phyloP scores from a whole-genome alignment of 2,113 vertebrate species.

The Neogale vison region DNA sequence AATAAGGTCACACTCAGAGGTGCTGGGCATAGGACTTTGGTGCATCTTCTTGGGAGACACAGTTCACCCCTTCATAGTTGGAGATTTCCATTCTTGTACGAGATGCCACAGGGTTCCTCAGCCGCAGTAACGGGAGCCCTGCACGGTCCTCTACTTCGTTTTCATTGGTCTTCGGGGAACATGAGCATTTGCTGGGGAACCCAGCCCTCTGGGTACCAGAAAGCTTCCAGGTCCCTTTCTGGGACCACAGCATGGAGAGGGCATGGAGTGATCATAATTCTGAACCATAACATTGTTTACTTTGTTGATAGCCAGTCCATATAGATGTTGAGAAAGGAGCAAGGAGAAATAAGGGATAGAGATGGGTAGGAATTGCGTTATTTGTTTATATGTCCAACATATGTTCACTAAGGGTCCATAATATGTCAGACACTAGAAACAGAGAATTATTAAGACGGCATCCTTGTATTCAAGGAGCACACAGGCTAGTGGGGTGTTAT shows the following conservation, averaged over 20 bases:
- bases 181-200: background rate
- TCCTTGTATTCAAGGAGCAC: background rate
- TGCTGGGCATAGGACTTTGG: rapidly evolving
- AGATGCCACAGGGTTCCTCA: rapidly evolving
- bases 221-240: background rate
- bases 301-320: background rate
- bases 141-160: rapidly evolving
- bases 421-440: background rate
- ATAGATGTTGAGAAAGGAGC: background rate
- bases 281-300: background rate
- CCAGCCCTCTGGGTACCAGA: background rate
- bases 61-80: rapidly evolving
- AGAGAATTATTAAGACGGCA: background rate
- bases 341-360: background rate
- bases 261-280: background rate
- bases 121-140: background rate
- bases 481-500: too few species aligned
- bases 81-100: background rate
- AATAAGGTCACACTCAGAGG: background rate
- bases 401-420: background rate
- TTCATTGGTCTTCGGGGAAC: background rate
- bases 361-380: background rate
- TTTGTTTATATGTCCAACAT: background rate
- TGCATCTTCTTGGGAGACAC: background rate
- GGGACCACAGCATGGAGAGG: background rate